Base-by-base conservation (phyloP, 2,113 vertebrate genomes). In the Paralichthys olivaceus region DNA sequence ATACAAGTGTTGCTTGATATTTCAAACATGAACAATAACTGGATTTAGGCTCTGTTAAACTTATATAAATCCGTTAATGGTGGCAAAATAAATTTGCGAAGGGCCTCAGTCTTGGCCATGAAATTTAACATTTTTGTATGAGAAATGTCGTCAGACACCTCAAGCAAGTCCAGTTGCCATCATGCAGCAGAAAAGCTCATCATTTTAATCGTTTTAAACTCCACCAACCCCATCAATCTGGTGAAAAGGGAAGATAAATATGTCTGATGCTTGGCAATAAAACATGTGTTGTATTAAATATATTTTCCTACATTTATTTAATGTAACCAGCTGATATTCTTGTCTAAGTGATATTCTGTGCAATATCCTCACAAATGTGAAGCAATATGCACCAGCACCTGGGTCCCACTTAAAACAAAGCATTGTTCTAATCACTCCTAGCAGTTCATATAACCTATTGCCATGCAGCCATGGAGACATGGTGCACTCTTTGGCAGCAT, bases 371-470 rank as follows among this genome's bases (percentile, higher is more conserved):
- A 13, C 23, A 17, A 32, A 40, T 54, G 20, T 29, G 64, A 71
- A 65, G 63, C 51, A 75, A 69, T 70, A 72, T 29, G 34, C 59
- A 56, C 62, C 57, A 61, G 20, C 62, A 84, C 60, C 51, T 82
- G 69, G 34, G 23, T 20, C 54, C 34, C 47, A 67, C 17, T 62
- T 40, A 67, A 59, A 76, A 72, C 28, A 67, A 65, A 73, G 9
- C 22, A 58, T 51, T 70, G 45, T 32, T 74, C 47, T 72, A 57
- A 77, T 77, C 69, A 77, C 25, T 64, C 62, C 53, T 63, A 65
- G 37, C 63, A 59, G 40, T 40, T 78, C 13, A 67, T 77, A 81
- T 49, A 17, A 61, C 9, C 61, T 53, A 53, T 3, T 73, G n/a
- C 49, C 40, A 26, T 45, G 37, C 5, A 47, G 54, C 25, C 28